phyloP scores from a whole-genome alignment of 2,888 invertebrate genomes.

The Leptogaster cylindrica region DNA sequence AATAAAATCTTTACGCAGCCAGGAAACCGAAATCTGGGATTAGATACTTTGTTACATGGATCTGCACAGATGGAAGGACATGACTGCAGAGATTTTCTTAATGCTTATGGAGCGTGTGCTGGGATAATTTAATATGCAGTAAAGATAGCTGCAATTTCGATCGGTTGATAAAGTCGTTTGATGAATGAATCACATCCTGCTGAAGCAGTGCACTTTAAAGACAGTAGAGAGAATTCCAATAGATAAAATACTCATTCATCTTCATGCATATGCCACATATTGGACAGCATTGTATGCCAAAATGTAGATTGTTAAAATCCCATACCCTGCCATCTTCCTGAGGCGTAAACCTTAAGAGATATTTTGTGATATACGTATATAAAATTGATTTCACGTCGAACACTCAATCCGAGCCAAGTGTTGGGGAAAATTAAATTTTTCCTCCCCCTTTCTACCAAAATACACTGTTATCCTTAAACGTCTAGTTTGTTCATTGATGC shows the following conservation, averaged over 20 bases:
- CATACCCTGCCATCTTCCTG: neutral
- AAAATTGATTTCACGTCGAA: constrained; percentile 32
- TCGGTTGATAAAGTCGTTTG: neutral
- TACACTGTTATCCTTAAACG: too few species aligned
- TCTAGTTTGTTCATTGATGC: constrained; percentile 33
- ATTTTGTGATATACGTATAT: constrained; percentile 21
- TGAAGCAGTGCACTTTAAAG: neutral
- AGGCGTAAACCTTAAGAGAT: neutral
- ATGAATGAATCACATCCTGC: neutral
- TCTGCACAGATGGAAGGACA: neutral
- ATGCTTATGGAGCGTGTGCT: neutral
- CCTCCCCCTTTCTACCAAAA: too few species aligned
- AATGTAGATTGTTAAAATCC: neutral
- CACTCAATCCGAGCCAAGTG: constrained; percentile 19
- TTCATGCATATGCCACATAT: neutral
- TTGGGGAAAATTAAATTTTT: constrained; percentile 29
- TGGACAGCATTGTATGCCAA: neutral
- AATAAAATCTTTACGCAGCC: neutral
- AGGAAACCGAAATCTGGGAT: neutral
- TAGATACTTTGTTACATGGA: neutral
- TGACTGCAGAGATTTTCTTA: neutral
- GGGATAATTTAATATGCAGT: constrained; percentile 15
- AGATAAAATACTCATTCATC: neutral
- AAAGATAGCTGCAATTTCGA: neutral
- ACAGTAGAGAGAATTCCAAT: neutral